Conservation (phyloP, 2,888 invertebrate species). For the Gasteruption jaculator region DNA sequence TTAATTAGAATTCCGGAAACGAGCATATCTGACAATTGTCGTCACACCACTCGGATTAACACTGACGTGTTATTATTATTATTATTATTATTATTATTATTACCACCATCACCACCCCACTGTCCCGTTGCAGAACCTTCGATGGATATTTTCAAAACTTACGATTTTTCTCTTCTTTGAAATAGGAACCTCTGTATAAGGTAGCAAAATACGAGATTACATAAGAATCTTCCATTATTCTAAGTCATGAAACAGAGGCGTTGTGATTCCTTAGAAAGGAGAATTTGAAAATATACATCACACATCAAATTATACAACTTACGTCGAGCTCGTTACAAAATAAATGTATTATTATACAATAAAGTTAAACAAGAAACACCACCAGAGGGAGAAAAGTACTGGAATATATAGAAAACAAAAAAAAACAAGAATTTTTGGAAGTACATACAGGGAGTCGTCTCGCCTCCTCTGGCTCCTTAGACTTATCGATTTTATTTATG, state of each 20-base stretch:
- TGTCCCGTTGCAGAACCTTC: too few relatives aligned
- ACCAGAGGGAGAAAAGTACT: slow-evolving; percentile 6
- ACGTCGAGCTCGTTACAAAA: not conserved
- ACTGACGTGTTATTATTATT: too few relatives aligned
- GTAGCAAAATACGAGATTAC: not conserved
- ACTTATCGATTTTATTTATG: slow-evolving; percentile 32
- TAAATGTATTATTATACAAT: slow-evolving; percentile 5
- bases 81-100: too few relatives aligned
- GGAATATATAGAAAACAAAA: slow-evolving; percentile 11
- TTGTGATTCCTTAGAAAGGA: not conserved
- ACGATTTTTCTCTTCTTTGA: slow-evolving; percentile 10
- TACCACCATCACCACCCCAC: too few relatives aligned
- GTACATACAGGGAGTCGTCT: too few relatives aligned
- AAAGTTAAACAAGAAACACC: not conserved
- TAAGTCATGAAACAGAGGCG: slow-evolving; percentile 12
- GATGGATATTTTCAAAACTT: slow-evolving; percentile 21
- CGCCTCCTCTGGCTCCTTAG: too few relatives aligned
- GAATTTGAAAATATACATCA: slow-evolving; percentile 18
- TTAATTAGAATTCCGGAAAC: too few relatives aligned
- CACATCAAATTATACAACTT: slow-evolving; percentile 7
- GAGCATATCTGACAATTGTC: too few relatives aligned
- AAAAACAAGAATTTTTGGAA: slow-evolving; percentile 5
- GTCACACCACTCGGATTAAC: too few relatives aligned
- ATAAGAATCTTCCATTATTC: slow-evolving; percentile 21
- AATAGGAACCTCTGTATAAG: not conserved